Evolutionary conservation across 1,140 invertebrate genomes (phyloP).

Genomic region (Calliphora vicina): DNA sequence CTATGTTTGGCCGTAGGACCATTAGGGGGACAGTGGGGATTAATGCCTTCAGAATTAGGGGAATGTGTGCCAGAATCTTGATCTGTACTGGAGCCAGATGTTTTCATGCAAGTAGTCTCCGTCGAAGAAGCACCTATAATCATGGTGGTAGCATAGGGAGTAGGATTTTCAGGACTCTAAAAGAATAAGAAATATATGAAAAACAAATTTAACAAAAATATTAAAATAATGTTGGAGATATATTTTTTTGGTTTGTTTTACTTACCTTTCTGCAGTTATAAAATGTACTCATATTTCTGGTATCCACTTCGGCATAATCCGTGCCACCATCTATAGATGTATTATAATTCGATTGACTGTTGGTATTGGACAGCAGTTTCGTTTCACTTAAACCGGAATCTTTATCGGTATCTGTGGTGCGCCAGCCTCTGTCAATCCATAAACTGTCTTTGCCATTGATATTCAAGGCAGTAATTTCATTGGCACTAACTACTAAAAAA

Average conservation of each 20-base stretch:
- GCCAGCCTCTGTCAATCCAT: slow-evolving; percentile 80
- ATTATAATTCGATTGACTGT: slow-evolving; percentile 65
- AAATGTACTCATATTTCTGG: slow-evolving; percentile 78
- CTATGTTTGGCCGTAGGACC: slow-evolving; percentile 63
- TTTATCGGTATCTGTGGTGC: slow-evolving; percentile 73
- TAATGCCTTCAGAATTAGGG: slow-evolving; percentile 60
- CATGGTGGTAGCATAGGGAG: slow-evolving; percentile 86
- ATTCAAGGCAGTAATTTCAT: slow-evolving; percentile 72
- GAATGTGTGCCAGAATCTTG: slow-evolving; percentile 66
- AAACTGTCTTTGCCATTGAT: slow-evolving; percentile 76
- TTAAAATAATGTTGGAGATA: background rate
- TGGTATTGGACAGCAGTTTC: slow-evolving; percentile 70
- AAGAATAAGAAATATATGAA: slow-evolving; percentile 4
- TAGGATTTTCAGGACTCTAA: slow-evolving; percentile 73
- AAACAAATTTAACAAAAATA: slow-evolving; percentile 12
- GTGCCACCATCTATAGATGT: slow-evolving; percentile 65
- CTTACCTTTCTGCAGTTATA: slow-evolving; percentile 70
- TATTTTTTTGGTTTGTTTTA: background rate
- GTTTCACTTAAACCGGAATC: slow-evolving; percentile 68
- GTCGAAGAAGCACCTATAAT: slow-evolving; percentile 66
- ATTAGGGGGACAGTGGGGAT: slow-evolving; percentile 38
- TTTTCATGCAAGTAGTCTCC: slow-evolving; percentile 65
- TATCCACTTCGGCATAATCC: slow-evolving; percentile 82
- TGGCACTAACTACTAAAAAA: slow-evolving; percentile 66
- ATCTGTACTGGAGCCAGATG: slow-evolving; percentile 64